Conservation (phyloP, 2,113 vertebrate species). For the Neogobius melanostomus region DNA sequence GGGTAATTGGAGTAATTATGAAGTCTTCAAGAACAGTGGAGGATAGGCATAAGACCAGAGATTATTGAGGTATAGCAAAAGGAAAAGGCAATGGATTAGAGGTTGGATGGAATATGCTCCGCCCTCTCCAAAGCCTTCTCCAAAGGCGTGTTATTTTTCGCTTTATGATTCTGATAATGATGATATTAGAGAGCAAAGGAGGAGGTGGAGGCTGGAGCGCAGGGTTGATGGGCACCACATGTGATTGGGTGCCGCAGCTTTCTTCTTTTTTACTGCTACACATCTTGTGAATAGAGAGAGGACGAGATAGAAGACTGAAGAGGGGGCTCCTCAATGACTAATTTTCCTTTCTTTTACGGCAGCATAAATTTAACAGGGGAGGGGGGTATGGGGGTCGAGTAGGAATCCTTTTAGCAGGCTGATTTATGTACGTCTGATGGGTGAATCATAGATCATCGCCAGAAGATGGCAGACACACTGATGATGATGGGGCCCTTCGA, state of each 20-base stretch:
- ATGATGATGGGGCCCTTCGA: slow-evolving; percentile 81
- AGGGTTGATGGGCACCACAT: slow-evolving; percentile 57
- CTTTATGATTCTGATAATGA: slow-evolving; percentile 76
- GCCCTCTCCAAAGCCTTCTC: slow-evolving; percentile 50
- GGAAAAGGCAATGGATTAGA: slow-evolving; percentile 43
- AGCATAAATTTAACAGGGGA: slow-evolving; percentile 80
- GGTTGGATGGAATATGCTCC: slow-evolving; percentile 53
- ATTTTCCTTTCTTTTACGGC: slow-evolving; percentile 80
- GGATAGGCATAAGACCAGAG: slow-evolving; percentile 5
- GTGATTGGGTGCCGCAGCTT: slow-evolving; percentile 61
- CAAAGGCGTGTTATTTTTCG: slow-evolving; percentile 70
- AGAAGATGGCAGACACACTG: slow-evolving; percentile 78
- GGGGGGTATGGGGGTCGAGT: slow-evolving; percentile 68
- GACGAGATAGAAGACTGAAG: slow-evolving; percentile 46
- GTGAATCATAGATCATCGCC: slow-evolving; percentile 81
- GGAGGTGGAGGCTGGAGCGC: slow-evolving; percentile 43
- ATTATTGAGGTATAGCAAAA: slow-evolving; percentile 46
- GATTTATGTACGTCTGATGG: slow-evolving; percentile 83
- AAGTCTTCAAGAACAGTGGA: slow-evolving; percentile 41
- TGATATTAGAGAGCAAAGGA: slow-evolving; percentile 66
- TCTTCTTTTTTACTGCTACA: slow-evolving; percentile 57
- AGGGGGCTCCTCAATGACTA: slow-evolving; percentile 73
- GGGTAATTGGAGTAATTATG: slow-evolving; percentile 50
- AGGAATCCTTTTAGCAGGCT: slow-evolving; percentile 84
- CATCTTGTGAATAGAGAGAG: slow-evolving; percentile 50